phyloP scores from a whole-genome alignment of 2,113 vertebrate genomes.

The Pipa parva region DNA sequence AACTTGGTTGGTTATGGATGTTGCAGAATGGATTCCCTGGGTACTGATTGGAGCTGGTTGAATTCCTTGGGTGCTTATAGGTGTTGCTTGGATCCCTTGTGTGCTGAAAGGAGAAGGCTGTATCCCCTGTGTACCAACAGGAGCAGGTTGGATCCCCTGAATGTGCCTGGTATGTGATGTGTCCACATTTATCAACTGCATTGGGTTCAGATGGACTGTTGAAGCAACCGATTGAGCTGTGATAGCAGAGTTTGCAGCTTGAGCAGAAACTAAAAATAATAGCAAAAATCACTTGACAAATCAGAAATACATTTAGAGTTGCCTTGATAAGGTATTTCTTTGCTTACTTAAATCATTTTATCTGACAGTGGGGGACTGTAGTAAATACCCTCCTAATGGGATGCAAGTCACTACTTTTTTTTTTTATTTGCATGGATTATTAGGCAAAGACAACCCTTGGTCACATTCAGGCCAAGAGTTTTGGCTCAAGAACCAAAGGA shows the following conservation, averaged over 20 bases:
- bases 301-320: too few relatives aligned
- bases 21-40: slow-evolving; percentile 80
- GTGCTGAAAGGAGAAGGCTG: slow-evolving; percentile 79
- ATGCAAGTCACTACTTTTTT: too few relatives aligned
- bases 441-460: too few relatives aligned
- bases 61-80: slow-evolving; percentile 83
- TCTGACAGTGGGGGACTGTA: too few relatives aligned
- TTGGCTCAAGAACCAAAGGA: too few relatives aligned
- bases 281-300: too few relatives aligned
- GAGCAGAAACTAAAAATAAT: slow-evolving; percentile 77
- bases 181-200: slow-evolving; percentile 95
- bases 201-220: slow-evolving; percentile 91
- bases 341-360: too few relatives aligned
- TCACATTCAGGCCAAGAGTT: too few relatives aligned
- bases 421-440: too few relatives aligned
- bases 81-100: slow-evolving; percentile 85
- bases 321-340: too few relatives aligned
- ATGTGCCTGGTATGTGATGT: slow-evolving; percentile 78
- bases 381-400: too few relatives aligned
- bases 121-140: slow-evolving; percentile 87
- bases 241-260: slow-evolving; percentile 86
- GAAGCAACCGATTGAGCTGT: slow-evolving; percentile 88
- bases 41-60: slow-evolving; percentile 79
- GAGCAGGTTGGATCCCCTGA: slow-evolving; percentile 82
- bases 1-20: slow-evolving; percentile 77